Evolutionary conservation across 2,797 vertebrate genomes (phyloP).

Genomic region (Paedocypris micromegethes): DNA sequence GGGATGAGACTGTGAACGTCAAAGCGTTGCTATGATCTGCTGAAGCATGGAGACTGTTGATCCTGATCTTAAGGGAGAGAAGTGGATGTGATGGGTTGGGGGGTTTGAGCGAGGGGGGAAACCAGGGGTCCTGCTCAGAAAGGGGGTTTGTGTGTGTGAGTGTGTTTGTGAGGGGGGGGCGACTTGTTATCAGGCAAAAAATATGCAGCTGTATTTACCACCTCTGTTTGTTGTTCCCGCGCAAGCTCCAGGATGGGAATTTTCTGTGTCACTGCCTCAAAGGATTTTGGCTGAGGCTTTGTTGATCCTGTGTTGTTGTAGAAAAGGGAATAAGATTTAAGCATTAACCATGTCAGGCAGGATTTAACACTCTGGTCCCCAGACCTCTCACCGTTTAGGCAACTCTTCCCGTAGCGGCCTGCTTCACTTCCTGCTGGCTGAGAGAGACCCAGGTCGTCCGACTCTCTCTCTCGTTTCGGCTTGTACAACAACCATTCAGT

Average conservation of each 20-base stretch:
- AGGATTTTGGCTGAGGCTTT: conserved; percentile 89
- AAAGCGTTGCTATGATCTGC: conserved; percentile 47
- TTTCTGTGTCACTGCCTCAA: conserved; percentile 91
- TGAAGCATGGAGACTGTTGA: conserved; percentile 57
- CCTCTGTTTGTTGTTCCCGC: conserved; percentile 79
- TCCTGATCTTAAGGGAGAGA: conserved; percentile 44
- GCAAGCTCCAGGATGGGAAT: conserved; percentile 82
- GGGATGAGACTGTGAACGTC: conserved; percentile 55
- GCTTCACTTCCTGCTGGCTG: conserved; percentile 20
- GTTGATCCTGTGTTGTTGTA: conserved; percentile 82
- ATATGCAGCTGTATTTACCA: conserved; percentile 88
- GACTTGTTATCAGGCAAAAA: conserved; percentile 72
- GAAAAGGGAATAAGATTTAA: conserved; percentile 68
- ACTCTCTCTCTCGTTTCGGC: conserved; percentile 48
- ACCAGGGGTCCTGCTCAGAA: conserved; percentile 19
- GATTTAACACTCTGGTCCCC: conserved; percentile 69
- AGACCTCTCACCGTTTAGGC: conserved; percentile 47
- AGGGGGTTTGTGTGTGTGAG: not conserved
- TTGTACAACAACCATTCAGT: conserved; percentile 40
- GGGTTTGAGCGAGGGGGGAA: not conserved
- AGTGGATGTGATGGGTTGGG: conserved; percentile 19
- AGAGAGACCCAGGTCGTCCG: conserved; percentile 18
- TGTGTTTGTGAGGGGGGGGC: conserved; percentile 21
- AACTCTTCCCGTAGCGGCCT: conserved; percentile 32
- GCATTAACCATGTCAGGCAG: conserved; percentile 77